Conservation (phyloP, 2,888 invertebrate genomes). For the Steinernema scapterisci region DNA sequence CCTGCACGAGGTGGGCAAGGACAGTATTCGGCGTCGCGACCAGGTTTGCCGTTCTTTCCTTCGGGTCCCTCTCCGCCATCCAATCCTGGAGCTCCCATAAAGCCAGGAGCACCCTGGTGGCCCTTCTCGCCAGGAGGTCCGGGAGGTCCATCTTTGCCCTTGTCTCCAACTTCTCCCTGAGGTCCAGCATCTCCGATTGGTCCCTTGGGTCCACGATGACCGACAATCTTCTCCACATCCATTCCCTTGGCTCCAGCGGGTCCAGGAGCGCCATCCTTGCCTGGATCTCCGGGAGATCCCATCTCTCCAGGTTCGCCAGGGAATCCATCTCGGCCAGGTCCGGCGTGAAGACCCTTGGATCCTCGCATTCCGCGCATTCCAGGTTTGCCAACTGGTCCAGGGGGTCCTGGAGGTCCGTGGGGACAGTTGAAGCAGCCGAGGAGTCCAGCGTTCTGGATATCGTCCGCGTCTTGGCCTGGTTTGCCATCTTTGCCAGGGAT, state of each 20-base stretch:
- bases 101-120: conserved; percentile 36
- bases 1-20: conserved; percentile 34
- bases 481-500: conserved; percentile 44
- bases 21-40: conserved; percentile 34
- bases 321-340: conserved; percentile 38
- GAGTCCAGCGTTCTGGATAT: conserved; percentile 45
- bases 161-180: not conserved
- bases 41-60: conserved; percentile 30
- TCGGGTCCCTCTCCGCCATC: conserved; percentile 44
- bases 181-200: conserved; percentile 37
- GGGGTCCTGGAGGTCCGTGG: conserved; percentile 34
- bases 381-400: conserved; percentile 9
- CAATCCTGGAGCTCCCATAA: conserved; percentile 39
- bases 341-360: conserved; percentile 42
- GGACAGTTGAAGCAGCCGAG: conserved; percentile 37
- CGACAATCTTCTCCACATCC: conserved; percentile 38
- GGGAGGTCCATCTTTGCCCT: conserved; percentile 33
- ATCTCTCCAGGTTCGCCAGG: conserved; percentile 42
- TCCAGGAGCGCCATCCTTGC: conserved; percentile 39
- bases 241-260: conserved; percentile 30
- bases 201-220: conserved; percentile 44
- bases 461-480: conserved; percentile 44
- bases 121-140: conserved; percentile 41
- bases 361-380: conserved; percentile 52
- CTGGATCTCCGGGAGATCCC: conserved; percentile 40